Percentiles rank a stretch among this genome's conserved stretches.
phyloP scores from a whole-genome alignment of 2,113 vertebrate genomes.

The Phyllostomus discolor region DNA sequence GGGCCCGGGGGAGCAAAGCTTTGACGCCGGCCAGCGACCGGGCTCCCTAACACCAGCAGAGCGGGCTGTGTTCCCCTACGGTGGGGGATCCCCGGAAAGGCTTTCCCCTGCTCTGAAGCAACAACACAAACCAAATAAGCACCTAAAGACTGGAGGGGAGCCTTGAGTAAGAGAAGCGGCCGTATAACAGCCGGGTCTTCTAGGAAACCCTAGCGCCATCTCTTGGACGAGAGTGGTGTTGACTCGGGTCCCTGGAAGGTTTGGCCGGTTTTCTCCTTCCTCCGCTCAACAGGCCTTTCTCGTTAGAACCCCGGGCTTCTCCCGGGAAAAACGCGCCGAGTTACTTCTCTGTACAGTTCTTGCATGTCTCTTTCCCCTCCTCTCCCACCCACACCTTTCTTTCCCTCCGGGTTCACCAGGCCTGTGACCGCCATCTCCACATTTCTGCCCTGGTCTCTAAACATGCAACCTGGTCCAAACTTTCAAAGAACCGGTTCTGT shows the following conservation, averaged over 20 bases:
- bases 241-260: not conserved
- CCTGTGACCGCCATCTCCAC: not conserved
- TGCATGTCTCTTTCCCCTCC: not conserved
- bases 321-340: too few relatives aligned
- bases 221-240: not conserved
- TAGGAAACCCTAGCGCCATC: not conserved
- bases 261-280: fast-evolving
- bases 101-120: not conserved
- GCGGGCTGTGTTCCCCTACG: not conserved
- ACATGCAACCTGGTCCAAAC: not conserved
- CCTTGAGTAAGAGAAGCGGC: not conserved
- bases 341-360: not conserved
- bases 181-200: fast-evolving
- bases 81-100: not conserved
- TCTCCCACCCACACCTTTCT: not conserved
- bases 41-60: not conserved
- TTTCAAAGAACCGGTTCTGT: not conserved
- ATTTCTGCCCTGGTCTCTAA: not conserved
- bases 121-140: not conserved
- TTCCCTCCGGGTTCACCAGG: not conserved
- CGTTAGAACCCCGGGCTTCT: not conserved
- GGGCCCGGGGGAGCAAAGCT: not conserved
- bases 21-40: fast-evolving
- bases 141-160: not conserved
- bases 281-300: not conserved